Conservation (phyloP, 2,113 vertebrate species). For the Mormyrus lacerda region DNA sequence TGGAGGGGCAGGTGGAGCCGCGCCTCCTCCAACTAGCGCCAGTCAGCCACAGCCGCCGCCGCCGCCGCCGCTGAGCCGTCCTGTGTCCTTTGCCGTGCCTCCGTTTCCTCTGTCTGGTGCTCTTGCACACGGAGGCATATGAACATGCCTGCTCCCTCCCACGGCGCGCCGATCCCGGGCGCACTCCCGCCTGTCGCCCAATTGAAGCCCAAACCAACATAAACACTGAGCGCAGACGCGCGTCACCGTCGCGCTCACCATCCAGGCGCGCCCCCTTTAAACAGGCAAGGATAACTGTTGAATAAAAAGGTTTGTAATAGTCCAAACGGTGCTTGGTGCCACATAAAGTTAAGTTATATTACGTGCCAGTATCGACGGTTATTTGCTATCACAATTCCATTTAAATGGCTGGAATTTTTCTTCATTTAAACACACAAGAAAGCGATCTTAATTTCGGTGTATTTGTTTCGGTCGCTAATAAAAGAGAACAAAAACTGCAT, state of each 20-base stretch:
- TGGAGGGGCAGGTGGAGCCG: conserved; percentile 62
- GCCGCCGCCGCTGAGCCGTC: conserved; percentile 37
- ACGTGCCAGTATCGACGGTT: background rate
- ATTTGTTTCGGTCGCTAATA: background rate
- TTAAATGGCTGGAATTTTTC: background rate
- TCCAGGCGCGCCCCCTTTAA: conserved; percentile 43
- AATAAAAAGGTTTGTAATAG: background rate
- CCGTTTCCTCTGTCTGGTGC: conserved; percentile 48
- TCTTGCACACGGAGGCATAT: conserved; percentile 58
- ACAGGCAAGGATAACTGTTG: conserved; percentile 6
- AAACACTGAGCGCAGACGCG: conserved; percentile 49
- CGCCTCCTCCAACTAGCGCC: conserved; percentile 57
- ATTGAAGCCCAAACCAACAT: conserved; percentile 49
- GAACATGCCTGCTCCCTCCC: conserved; percentile 58
- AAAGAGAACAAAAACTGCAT: background rate
- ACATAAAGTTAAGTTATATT: background rate
- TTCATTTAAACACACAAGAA: background rate
- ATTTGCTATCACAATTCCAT: background rate
- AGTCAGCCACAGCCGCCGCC: conserved; percentile 44
- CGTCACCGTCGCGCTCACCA: conserved; percentile 43
- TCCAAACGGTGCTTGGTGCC: background rate
- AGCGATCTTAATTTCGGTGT: background rate
- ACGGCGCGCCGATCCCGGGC: conserved; percentile 40
- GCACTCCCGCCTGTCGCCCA: conserved; percentile 46
- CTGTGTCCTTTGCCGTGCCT: conserved; percentile 27